These are phyloP conservation scores for Laspeyria flexula DNA, from an alignment of 2,888 invertebrate genomes.

Conservation along the genomic window DNA sequence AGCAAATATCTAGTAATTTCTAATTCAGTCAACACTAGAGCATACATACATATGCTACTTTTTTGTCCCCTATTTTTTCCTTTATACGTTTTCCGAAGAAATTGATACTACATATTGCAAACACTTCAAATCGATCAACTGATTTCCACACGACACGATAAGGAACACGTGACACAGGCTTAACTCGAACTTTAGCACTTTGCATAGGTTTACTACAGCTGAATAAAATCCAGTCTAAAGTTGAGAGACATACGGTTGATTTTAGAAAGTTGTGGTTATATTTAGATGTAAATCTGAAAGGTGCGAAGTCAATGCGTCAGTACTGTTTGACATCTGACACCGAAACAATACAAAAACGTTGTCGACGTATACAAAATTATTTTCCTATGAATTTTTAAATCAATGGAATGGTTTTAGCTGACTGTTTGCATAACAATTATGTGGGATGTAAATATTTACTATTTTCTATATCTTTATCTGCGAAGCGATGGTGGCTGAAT, in stretches of 20 bases:
- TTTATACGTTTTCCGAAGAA: background rate
- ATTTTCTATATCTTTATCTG: too few species aligned
- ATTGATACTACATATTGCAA: conserved; percentile 15
- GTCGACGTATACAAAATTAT: conserved; percentile 4
- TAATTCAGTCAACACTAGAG: too few species aligned
- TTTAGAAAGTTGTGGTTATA: background rate
- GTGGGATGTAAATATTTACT: too few species aligned
- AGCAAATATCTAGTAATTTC: too few species aligned
- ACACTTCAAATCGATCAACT: conserved; percentile 13
- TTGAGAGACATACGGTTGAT: background rate
- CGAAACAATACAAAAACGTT: conserved; percentile 10
- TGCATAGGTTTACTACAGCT: background rate
- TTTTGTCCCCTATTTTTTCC: background rate
- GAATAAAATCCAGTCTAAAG: background rate
- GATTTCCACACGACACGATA: conserved; percentile 12
- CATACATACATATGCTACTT: too few species aligned
- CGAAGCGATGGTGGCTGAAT: too few species aligned
- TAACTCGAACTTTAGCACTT: too few species aligned
- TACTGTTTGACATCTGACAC: conserved; percentile 14
- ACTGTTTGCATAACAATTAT: too few species aligned
- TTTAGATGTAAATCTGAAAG: conserved; percentile 6
- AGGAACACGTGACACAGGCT: too few species aligned
- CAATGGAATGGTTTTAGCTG: too few species aligned
- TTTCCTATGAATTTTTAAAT: background rate
- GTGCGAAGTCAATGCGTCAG: conserved; percentile 14